Evolutionary conservation across 1,140 invertebrate genomes (phyloP), one percentile per base, ranked within the genome.

Genomic region (Dendroctonus ponderosae): DNA sequence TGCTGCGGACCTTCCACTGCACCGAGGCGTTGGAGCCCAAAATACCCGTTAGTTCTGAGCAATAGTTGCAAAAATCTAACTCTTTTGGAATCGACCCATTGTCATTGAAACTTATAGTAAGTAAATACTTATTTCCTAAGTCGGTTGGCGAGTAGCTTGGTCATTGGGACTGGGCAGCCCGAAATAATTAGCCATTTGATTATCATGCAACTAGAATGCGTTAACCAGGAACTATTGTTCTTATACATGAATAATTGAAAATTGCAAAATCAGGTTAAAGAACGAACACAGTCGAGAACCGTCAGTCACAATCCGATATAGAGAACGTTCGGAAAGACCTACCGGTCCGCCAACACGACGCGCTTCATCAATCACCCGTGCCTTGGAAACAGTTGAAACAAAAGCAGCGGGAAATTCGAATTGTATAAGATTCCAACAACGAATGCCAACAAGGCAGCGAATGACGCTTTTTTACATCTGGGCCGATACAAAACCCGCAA

Each of bases 381-480:
- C 69, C 70, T 73, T 69, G 72, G 49, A 75, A 75, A 68, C 72
- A 73, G 75, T 76, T 76, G 74, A 76, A 76, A 75, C 74, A 76
- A 75, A 76, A 76, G 71, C 75, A 74, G 75, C 74, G 74, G 75
- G 75, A 76, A 76, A 76, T 76, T 73, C 74, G 73, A 75, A 75
- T 67, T 72, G 67, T 76, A 75, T 76, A 75, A 74, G 72, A 70
- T 71, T 75, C 70, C 72, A 76, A 76, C 73, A 69, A 76, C 60
- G 60, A 52, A 62, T 62, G 60, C 39, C 60, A 62, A 62, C 62
- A 63, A 63, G 62, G 62, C 48, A 51, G 72, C 69, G 68, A 52
- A 69, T 69, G 68, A 69, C 73, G 39, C 57, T 66, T 74, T 76
- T 76, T 76, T 72, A 71, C 62, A 56, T 63, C 37, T 14, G 44